Base-by-base conservation (phyloP, 2,797 vertebrate genomes). In the Glyptemys insculpta region DNA sequence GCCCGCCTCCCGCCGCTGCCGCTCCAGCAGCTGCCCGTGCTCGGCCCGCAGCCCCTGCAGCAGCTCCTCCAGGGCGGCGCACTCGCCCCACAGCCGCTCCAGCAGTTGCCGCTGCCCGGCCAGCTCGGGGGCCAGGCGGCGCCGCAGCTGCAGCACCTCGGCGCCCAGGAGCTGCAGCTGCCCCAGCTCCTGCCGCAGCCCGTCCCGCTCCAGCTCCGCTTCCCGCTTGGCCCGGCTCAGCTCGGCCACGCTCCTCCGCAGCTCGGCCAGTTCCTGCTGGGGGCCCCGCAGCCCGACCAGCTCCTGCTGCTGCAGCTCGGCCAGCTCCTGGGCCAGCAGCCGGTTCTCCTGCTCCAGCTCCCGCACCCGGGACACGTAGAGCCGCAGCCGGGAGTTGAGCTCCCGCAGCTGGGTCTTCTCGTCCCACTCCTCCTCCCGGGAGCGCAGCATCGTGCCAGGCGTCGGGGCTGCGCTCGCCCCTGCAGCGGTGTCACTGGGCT, bases 271-370 rank as follows among this genome's bases (percentile, higher is more conserved):
- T 97, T 99, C 99, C 21, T 97, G 96, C 91, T 98, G 98, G 96
- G 96, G 94, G 79, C 91, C 96, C 95, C 88, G 97, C 62, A 95
- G 92, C 94, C 97, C 95, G n/a, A 92, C 15, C 98, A 53, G 82
- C 37, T 97, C 96, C 83, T 93, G 95, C 16, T 98, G 97, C 65
- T 98, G 97, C 87, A 99, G 97, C 88, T 97, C 88, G 47, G 97
- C 98, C 78, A 99, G 98, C 96, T 99, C 99, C 19, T 92, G 89
- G 2, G 99, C 96, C 59, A 99, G 98, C 56, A 95, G 96, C 81
- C 97, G 96, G 95, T 99, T 99, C 96, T 99, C 99, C 37, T 98
- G 98, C 98, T 99, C 99, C 97, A 99, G 92, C 86, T 99, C 98
- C 96, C 99, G 98, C 25, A 99, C 99, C 79, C 99, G 98, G 91